A percentile compares a stretch with the other conserved stretches of the same genome.
These are phyloP conservation scores for Ophioderma brevispina DNA, from an alignment of 35 echinoderm and acorn worm species.

Conservation along the genomic window DNA sequence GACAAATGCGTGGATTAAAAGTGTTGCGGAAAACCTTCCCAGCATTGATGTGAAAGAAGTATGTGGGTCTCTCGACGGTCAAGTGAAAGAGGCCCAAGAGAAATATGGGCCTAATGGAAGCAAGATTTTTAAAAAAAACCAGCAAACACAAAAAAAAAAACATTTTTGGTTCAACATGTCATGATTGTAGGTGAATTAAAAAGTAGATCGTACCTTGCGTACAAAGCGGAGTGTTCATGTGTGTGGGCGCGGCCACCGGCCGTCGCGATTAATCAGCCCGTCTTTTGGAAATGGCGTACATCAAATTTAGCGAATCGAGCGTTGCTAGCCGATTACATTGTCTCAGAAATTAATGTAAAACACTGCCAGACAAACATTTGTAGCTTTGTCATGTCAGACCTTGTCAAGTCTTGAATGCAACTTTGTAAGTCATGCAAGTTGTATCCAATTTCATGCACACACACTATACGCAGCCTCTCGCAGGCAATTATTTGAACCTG, in stretches of 20 bases:
- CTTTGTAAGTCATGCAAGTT: neutral
- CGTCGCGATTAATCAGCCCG: neutral
- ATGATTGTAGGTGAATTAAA: neutral
- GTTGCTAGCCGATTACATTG: too few species aligned
- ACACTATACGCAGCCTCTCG: too few species aligned
- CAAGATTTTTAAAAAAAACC: too few species aligned
- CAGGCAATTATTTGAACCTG: too few species aligned
- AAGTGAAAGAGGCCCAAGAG: slow-evolving; percentile 69
- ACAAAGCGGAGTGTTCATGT: neutral
- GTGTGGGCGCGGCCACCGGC: neutral
- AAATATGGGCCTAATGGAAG: slow-evolving; percentile 98
- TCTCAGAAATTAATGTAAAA: too few species aligned
- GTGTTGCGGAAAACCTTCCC: slow-evolving; percentile 33
- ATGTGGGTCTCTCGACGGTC: slow-evolving; percentile 46
- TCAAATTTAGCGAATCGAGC: too few species aligned
- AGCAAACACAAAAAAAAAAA: too few species aligned
- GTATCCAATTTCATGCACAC: neutral
- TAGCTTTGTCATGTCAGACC: too few species aligned
- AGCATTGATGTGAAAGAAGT: slow-evolving; percentile 67
- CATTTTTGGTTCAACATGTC: neutral
- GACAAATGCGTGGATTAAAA: slow-evolving; percentile 9
- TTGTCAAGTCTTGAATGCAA: too few species aligned
- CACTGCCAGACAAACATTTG: too few species aligned
- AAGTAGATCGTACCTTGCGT: neutral
- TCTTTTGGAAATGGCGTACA: neutral